Evolutionary conservation across 2,888 invertebrate species (phyloP).

Genomic region (Pseudococcus jackbeardsleyi): DNA sequence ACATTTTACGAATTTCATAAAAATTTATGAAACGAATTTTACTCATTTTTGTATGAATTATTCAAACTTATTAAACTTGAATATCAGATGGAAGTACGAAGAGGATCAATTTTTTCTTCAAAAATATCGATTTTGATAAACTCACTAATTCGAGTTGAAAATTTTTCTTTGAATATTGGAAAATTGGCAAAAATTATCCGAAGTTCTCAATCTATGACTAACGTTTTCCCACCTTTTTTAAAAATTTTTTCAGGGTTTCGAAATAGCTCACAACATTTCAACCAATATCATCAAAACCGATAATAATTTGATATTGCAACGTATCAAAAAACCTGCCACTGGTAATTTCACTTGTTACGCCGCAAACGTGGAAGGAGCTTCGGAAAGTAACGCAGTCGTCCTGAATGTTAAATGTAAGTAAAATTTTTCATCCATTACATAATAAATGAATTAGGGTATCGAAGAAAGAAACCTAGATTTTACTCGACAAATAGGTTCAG

Average conservation of each 20-base stretch:
- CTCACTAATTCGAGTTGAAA: background rate
- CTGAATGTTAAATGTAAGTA: conserved; percentile 74
- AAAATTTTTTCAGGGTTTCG: conserved; percentile 71
- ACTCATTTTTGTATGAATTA: no score
- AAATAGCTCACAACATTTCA: conserved; percentile 85
- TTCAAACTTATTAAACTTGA: no score
- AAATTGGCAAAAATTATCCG: background rate
- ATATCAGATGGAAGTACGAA: no score
- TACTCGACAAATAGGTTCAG: background rate
- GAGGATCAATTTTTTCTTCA: no score
- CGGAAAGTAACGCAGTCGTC: conserved; percentile 72
- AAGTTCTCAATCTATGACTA: background rate
- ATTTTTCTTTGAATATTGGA: background rate
- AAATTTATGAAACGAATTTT: background rate
- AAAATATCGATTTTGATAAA: no score
- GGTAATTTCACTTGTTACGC: conserved; percentile 90
- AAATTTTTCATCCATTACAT: background rate
- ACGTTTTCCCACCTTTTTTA: background rate
- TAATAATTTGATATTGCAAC: conserved; percentile 85
- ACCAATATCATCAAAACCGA: conserved; percentile 88
- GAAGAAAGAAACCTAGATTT: background rate
- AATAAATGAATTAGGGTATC: no score
- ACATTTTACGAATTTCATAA: background rate
- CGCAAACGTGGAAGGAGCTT: conserved; percentile 85
- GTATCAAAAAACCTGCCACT: conserved; percentile 83